These are phyloP conservation scores for Drosophila lutescens DNA, from an alignment of 2,888 invertebrate species.

Conservation along the genomic window DNA sequence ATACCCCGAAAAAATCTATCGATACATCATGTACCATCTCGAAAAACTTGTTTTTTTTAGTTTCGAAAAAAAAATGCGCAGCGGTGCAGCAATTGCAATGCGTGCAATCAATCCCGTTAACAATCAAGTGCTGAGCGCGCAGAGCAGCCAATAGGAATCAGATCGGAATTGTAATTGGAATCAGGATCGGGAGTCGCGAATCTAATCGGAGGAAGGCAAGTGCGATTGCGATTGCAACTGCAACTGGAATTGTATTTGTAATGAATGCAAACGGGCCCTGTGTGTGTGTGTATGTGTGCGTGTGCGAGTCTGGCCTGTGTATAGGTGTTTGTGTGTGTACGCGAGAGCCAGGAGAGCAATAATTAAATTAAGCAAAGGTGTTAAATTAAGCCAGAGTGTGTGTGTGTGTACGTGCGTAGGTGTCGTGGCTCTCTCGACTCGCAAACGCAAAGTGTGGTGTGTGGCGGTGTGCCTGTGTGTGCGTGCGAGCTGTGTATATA, in stretches of 20 bases:
- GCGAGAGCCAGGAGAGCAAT: constrained; percentile 70
- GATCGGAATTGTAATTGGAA: constrained; percentile 41
- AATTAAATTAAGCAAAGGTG: constrained; percentile 77
- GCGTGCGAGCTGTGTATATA: constrained; percentile 65
- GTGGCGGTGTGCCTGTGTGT: constrained; percentile 25
- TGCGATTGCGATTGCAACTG: not conserved
- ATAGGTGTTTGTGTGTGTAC: constrained; percentile 50
- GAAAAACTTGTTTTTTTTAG: not conserved
- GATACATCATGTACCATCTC: not conserved
- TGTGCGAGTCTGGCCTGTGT: constrained; percentile 20
- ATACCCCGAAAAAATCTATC: not conserved
- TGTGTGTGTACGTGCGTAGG: constrained; percentile 27
- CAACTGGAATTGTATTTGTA: constrained; percentile 48
- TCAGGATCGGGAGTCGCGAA: constrained; percentile 55
- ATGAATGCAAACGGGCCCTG: constrained; percentile 60
- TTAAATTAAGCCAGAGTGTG: constrained; percentile 51
- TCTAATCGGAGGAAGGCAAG: constrained; percentile 20
- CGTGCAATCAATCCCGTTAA: constrained; percentile 73
- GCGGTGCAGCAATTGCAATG: constrained; percentile 73
- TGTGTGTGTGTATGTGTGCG: constrained; percentile 33
- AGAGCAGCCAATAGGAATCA: constrained; percentile 65
- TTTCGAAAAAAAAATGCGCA: constrained; percentile 23
- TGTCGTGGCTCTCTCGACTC: constrained; percentile 37
- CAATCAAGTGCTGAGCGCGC: constrained; percentile 57
- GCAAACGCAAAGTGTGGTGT: constrained; percentile 9